Evolutionary conservation across 2,113 vertebrate genomes (phyloP).

Genomic region (Pseudorasbora parva): DNA sequence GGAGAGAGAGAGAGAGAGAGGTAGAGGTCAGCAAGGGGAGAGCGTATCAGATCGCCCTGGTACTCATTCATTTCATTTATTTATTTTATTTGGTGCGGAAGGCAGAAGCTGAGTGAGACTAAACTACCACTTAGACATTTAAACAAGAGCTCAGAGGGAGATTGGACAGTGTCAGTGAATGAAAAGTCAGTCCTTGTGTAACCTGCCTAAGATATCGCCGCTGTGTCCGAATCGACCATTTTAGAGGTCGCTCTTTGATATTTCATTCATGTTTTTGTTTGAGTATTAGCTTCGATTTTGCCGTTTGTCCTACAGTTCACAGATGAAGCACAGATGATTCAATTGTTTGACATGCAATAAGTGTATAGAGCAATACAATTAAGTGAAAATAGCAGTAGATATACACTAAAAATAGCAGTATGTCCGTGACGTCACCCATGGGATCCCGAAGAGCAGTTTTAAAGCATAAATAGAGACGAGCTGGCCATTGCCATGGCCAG

Average conservation of each 20-base stretch:
- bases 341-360: neutral
- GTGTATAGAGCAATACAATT: neutral
- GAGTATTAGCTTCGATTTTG: neutral
- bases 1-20: slow-evolving; percentile 49
- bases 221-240: neutral
- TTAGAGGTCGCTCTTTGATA: too few species aligned
- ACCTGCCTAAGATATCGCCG: neutral
- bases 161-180: neutral
- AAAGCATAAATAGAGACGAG: too few species aligned
- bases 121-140: slow-evolving; percentile 7
- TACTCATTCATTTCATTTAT: slow-evolving; percentile 39
- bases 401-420: too few species aligned
- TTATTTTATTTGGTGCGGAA: slow-evolving; percentile 37
- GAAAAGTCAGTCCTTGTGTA: neutral
- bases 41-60: slow-evolving; percentile 24
- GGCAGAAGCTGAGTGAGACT: slow-evolving; percentile 9
- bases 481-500: too few species aligned
- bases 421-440: too few species aligned
- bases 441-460: too few species aligned
- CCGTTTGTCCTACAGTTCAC: neutral
- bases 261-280: neutral
- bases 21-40: slow-evolving; percentile 29
- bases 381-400: neutral
- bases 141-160: slow-evolving; percentile 19
- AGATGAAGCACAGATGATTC: neutral